Conservation (phyloP, 1,140 invertebrate species). For the Spodoptera frugiperda region DNA sequence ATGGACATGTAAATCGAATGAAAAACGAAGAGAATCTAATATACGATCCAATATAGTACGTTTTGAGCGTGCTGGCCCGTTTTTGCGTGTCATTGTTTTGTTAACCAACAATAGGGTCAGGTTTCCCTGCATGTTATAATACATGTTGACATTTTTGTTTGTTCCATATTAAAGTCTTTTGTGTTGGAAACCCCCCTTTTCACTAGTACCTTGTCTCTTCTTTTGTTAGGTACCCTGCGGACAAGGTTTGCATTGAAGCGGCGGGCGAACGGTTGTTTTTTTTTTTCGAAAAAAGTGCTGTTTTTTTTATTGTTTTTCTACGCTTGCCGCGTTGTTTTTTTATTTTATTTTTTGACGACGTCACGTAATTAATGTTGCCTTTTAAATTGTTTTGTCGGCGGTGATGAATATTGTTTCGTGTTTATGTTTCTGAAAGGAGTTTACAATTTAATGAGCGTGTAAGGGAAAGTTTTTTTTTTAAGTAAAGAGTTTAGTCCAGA, state of each 20-base stretch:
- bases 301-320: constrained; percentile 19
- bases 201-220: constrained; percentile 44
- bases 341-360: constrained; percentile 24
- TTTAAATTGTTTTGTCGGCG: neutral
- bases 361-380: constrained; percentile 31
- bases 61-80: constrained; percentile 36
- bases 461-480: neutral
- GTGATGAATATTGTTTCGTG: neutral
- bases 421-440: neutral
- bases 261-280: neutral
- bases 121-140: constrained; percentile 41
- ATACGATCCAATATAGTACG: constrained; percentile 23
- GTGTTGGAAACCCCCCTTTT: constrained; percentile 58
- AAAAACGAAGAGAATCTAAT: neutral
- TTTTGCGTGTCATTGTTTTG: constrained; percentile 53
- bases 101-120: constrained; percentile 43
- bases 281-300: neutral
- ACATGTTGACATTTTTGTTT: constrained; percentile 79
- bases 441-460: neutral
- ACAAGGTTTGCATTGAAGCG: constrained; percentile 49
- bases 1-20: constrained; percentile 6
- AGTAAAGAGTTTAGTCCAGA: too few relatives aligned
- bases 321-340: neutral
- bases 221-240: constrained; percentile 72
- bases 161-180: constrained; percentile 68